These are phyloP conservation scores for Globia sparganii DNA, from an alignment of 2,888 invertebrate genomes.

Conservation along the genomic window DNA sequence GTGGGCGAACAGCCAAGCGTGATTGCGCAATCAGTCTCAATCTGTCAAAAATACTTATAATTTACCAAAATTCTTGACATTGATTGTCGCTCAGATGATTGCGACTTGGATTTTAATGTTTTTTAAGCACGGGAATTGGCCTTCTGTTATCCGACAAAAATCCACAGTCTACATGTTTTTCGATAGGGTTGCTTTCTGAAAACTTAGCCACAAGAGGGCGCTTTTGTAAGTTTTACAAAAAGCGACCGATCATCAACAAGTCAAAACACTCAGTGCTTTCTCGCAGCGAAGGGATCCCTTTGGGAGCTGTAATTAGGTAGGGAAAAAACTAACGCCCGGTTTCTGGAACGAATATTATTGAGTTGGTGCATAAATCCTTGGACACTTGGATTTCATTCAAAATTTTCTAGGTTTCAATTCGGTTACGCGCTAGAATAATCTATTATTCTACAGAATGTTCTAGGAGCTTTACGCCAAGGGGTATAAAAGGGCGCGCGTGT, in stretches of 20 bases:
- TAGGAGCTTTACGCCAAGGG: no score
- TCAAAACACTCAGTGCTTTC: not conserved
- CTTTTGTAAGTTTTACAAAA: not conserved
- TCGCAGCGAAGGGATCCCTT: not conserved
- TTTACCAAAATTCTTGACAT: not conserved
- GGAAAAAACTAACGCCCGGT: not conserved
- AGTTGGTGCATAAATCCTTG: no score
- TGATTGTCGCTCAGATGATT: not conserved
- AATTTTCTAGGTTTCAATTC: no score
- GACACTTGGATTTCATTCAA: no score
- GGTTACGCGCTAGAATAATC: no score
- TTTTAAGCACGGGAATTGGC: not conserved
- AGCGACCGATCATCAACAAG: not conserved
- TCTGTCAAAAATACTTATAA: not conserved
- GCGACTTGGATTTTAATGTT: not conserved
- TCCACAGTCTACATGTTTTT: not conserved
- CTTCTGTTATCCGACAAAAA: not conserved
- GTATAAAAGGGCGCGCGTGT: no score
- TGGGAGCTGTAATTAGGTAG: not conserved
- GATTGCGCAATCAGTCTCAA: not conserved
- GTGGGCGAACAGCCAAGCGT: not conserved
- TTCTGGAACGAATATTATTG: not conserved
- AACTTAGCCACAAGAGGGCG: not conserved
- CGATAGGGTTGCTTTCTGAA: not conserved
- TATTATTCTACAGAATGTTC: no score